Base-by-base conservation (phyloP, 2,888 invertebrate genomes). In the Lasioglossum pauxillum region DNA sequence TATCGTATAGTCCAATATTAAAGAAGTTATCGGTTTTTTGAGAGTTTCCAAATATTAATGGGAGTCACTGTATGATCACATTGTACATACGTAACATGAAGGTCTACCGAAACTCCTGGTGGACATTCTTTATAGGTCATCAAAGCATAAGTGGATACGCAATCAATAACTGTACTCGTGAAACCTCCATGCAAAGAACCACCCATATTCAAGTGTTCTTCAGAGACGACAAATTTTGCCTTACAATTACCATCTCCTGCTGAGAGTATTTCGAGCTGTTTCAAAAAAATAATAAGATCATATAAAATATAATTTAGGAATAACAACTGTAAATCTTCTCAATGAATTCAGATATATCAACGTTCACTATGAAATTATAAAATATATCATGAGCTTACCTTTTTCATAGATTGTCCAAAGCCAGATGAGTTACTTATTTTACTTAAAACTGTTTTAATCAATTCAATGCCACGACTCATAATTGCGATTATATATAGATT, bases 181-280 rank as follows among this genome's bases (percentile, higher is more conserved):
- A 98, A 97, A 10, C 98, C 99, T 3, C 99, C 99, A 93, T 99
- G 99, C 7, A 99, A 95, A 0, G 97, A 96, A 0, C 98, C 98
- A 53, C 96, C 94, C 23, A 96, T 95, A 95, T 99, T 99, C 2
- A 97, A 95, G 93, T 98, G 98, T 89, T 98, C 97, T 5, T 97
- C 96, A 0, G 96, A 96, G 0, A 99, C 97, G 90, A 96, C 96
- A 93, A 99, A 96, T 95, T 98, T 97, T 31, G 98, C 98, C 46
- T 96, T 94, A 94, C 98, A 97, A 76, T 96, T 96, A 1, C 98
- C 98, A 90, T 97, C 95, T n/a, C 96, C 97, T 82, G 97, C 97
- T 44, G 96, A 93, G 27, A 96, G 80, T 53, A 96, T 92, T 94
- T 96, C 94, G 0, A 96, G 94, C 96, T 96, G n/a, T 72, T 82